Evolutionary conservation across 2,888 invertebrate species (phyloP).

Genomic region (Scaptomyza cyrtandrae): DNA sequence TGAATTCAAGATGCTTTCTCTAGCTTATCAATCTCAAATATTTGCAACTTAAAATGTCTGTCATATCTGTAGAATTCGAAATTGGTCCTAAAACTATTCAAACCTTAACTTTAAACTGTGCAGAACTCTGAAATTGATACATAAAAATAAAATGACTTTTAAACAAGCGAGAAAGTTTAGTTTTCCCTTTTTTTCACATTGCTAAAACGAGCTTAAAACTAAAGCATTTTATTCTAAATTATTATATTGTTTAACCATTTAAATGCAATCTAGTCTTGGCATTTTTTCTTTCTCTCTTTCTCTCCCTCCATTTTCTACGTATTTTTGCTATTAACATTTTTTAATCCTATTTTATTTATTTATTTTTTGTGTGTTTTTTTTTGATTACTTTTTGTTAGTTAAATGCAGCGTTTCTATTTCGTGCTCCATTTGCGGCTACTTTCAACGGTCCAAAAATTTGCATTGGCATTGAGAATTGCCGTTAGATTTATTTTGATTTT

Average conservation of each 20-base stretch:
- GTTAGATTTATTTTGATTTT: constrained; percentile 16
- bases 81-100: too few species aligned
- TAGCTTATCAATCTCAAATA: too few species aligned
- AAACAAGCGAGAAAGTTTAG: too few species aligned
- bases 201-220: constrained; percentile 7
- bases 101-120: too few species aligned
- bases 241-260: constrained; percentile 16
- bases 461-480: constrained; percentile 36
- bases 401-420: constrained; percentile 33
- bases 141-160: neutral
- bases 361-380: constrained; percentile 2
- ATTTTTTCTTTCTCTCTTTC: neutral
- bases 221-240: constrained; percentile 25
- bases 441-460: constrained; percentile 20
- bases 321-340: constrained; percentile 3
- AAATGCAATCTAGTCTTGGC: neutral
- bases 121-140: too few species aligned
- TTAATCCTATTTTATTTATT: constrained; percentile 1
- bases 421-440: constrained; percentile 25
- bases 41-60: too few species aligned
- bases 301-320: neutral
- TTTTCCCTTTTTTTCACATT: neutral
- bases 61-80: too few species aligned
- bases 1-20: too few species aligned
- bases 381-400: constrained; percentile 21